Percentiles rank a stretch among this genome's conserved stretches.
Conservation (phyloP, 1,140 invertebrate species). For the Stegodyphus mimosarum region DNA sequence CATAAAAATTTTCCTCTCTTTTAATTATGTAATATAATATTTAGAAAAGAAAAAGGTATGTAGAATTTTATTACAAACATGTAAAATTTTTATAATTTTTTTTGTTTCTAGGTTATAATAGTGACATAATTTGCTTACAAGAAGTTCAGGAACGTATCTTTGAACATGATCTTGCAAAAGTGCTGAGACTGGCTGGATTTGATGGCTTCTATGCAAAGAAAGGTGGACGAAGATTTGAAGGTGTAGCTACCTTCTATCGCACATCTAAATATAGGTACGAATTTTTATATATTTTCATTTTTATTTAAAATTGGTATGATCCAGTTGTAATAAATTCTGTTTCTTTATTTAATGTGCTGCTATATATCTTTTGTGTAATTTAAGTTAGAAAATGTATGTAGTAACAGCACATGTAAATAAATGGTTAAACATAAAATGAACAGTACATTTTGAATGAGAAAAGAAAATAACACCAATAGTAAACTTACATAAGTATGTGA, state of each 20-base stretch:
- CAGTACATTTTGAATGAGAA: no score
- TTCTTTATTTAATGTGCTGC: background rate
- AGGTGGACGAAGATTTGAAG: slow-evolving; percentile 72
- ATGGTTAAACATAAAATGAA: no score
- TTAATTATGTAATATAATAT: background rate
- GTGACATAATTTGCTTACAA: slow-evolving; percentile 90
- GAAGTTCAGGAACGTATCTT: slow-evolving; percentile 90
- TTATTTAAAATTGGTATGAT: background rate
- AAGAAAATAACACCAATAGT: no score
- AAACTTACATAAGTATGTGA: no score
- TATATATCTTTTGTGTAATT: no score
- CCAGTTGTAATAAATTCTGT: background rate
- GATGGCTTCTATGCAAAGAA: slow-evolving; percentile 75
- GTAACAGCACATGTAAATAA: no score
- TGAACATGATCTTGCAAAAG: slow-evolving; percentile 76
- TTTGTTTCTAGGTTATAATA: slow-evolving; percentile 81
- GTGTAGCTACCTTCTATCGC: slow-evolving; percentile 80
- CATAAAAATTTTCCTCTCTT: background rate
- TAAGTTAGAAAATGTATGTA: no score
- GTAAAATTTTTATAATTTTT: no score
- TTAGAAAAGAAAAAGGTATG: background rate
- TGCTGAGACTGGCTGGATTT: slow-evolving; percentile 73
- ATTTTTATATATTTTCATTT: background rate
- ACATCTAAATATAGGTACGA: slow-evolving; percentile 66
- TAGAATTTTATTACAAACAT: background rate